A percentile compares a stretch with the other conserved stretches of the same genome.
phyloP scores from a whole-genome alignment of 2,797 vertebrate species.

The Manis pentadactyla region DNA sequence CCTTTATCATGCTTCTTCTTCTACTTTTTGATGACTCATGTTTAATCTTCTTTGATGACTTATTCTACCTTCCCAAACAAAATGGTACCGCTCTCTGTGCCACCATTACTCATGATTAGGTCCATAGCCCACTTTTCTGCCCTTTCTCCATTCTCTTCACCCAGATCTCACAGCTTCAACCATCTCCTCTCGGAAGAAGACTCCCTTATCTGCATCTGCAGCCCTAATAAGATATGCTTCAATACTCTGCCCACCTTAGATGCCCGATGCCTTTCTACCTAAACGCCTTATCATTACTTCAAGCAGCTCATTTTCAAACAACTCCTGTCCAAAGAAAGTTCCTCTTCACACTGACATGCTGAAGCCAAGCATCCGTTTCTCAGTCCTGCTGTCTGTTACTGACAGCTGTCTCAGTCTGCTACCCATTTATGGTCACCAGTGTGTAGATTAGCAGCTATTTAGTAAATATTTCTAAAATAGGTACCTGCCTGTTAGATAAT shows the following conservation, averaged over 20 bases:
- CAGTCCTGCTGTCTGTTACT: neutral
- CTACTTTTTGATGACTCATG: neutral
- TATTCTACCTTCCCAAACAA: neutral
- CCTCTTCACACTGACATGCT: neutral
- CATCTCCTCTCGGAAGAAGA: neutral
- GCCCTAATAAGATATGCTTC: neutral
- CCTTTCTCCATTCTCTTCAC: neutral
- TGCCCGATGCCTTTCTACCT: neutral
- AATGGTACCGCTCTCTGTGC: neutral
- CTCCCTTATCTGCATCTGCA: neutral
- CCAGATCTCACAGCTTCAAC: neutral
- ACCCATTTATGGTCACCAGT: neutral
- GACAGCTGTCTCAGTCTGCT: neutral
- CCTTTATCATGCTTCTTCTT: neutral
- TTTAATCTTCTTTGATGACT: neutral
- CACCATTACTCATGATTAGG: neutral
- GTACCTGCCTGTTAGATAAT: neutral
- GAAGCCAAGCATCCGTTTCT: neutral
- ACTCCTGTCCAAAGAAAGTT: neutral
- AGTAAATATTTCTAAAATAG: neutral
- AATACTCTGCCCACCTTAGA: neutral
- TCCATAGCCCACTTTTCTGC: neutral
- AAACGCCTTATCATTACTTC: neutral
- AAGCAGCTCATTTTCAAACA: neutral
- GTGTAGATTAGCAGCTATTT: neutral